Conservation (phyloP, 1,140 invertebrate species). For the Rhagoletis pomonella region DNA sequence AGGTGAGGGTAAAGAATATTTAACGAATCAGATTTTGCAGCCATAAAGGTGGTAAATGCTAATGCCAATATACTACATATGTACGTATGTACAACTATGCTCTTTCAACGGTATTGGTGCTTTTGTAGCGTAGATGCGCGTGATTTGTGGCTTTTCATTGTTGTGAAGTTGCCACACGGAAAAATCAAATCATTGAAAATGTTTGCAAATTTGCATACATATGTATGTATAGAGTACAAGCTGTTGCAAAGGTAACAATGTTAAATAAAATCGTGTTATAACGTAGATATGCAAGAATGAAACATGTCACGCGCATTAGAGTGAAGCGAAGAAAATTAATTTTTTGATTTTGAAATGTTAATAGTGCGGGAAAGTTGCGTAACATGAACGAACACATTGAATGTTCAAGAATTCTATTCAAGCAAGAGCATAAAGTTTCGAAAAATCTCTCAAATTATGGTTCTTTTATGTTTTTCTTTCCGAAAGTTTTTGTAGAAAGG, state of each 20-base stretch:
- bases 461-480: too few relatives aligned
- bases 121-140: neutral
- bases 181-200: slow-evolving; percentile 41
- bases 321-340: too few relatives aligned
- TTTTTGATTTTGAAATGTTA: too few relatives aligned
- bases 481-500: too few relatives aligned
- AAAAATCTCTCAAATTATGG: too few relatives aligned
- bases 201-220: slow-evolving; percentile 14
- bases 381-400: too few relatives aligned
- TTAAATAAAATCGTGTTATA: neutral
- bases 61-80: neutral
- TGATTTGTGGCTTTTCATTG: slow-evolving; percentile 42
- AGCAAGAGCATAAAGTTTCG: too few relatives aligned
- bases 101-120: neutral
- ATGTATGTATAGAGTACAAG: neutral
- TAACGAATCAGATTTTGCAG: slow-evolving; percentile 38
- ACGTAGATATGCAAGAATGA: neutral
- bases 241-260: neutral
- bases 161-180: neutral
- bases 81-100: neutral
- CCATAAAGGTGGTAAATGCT: slow-evolving; percentile 39
- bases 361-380: too few relatives aligned
- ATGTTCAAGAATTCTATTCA: too few relatives aligned
- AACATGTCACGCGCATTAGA: neutral
- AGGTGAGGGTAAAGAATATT: neutral